Base-by-base conservation (phyloP, 2,888 invertebrate genomes). In the Hydriomena furcata region DNA sequence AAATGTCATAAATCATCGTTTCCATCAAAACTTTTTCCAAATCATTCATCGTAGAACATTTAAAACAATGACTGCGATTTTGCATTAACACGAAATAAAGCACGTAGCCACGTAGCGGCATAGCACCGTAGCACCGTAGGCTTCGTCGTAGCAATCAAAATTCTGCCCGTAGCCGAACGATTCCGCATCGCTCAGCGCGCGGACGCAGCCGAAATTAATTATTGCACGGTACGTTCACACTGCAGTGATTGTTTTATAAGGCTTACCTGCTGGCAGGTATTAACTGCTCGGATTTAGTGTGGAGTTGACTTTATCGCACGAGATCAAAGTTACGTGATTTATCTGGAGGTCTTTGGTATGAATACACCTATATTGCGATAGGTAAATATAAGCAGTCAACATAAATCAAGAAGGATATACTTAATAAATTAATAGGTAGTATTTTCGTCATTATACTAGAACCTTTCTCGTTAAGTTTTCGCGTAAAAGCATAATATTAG, bases 121-220 rank as follows among this genome's bases (percentile, higher is more conserved):
- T 50, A 47, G 46, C 37, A 25, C 36, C 61, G 63, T 66, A 61
- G 65, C 56, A 27, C 35, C 55, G 58, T 55, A 55, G 43, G 52
- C 50, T 31, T 28, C 68, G n/a, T n/a, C n/a, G 61, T 60, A 63
- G 66, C 68, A 59, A 73, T 80, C 80, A 78, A 75, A 78, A 79
- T 80, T 78, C 76, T 70, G 73, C 52, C 58, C 68, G 66, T 68
- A 67, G 68, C 68, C 40, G 60, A 58, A 58, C 71, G 70, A 76
- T 78, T 76, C 70, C 63, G 56, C 66, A 76, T 76, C 76, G 73
- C 66, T 70, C 68, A 55, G 62, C 59, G 62, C 59, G 53, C 57
- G 68, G 59, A 72, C 73, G 65, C 68, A 65, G 63, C 61, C 59
- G 60, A 74, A 76, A 79, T 78, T 79, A 73, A 78, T 79, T 73